Evolutionary conservation across 2,113 vertebrate species (phyloP).

Genomic region (Garra rufa): DNA sequence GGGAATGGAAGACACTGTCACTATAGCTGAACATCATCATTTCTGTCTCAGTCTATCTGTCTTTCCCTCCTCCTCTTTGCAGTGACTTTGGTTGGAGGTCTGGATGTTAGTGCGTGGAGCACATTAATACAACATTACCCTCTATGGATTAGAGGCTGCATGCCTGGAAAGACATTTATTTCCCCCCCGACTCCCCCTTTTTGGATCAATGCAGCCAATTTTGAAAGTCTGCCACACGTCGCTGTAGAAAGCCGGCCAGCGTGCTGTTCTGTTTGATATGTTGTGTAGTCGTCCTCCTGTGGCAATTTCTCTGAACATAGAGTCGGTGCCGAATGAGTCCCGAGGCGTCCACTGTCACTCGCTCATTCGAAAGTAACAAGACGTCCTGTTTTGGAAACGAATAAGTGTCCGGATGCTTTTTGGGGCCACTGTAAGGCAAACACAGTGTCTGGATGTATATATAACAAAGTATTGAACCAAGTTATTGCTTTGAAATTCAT

Average conservation of each 20-base stretch:
- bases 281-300: slow-evolving; percentile 6
- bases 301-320: neutral
- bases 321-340: slow-evolving; percentile 4
- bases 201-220: slow-evolving; percentile 5
- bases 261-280: neutral
- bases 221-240: slow-evolving; percentile 14
- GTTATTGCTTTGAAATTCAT: neutral
- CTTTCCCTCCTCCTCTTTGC: neutral
- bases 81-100: slow-evolving; percentile 27
- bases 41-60: slow-evolving; percentile 34
- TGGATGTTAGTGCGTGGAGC: slow-evolving; percentile 3
- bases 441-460: too few species aligned
- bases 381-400: slow-evolving; percentile 10
- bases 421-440: neutral
- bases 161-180: slow-evolving; percentile 25
- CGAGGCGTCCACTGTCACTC: neutral
- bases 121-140: slow-evolving; percentile 26
- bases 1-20: slow-evolving; percentile 23
- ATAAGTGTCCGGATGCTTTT: neutral
- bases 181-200: slow-evolving; percentile 5
- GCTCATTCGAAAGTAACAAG: neutral
- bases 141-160: slow-evolving; percentile 12
- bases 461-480: too few species aligned
- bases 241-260: neutral
- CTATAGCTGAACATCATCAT: slow-evolving; percentile 47